phyloP scores from a whole-genome alignment of 2,113 vertebrate species.

The Gopherus flavomarginatus region DNA sequence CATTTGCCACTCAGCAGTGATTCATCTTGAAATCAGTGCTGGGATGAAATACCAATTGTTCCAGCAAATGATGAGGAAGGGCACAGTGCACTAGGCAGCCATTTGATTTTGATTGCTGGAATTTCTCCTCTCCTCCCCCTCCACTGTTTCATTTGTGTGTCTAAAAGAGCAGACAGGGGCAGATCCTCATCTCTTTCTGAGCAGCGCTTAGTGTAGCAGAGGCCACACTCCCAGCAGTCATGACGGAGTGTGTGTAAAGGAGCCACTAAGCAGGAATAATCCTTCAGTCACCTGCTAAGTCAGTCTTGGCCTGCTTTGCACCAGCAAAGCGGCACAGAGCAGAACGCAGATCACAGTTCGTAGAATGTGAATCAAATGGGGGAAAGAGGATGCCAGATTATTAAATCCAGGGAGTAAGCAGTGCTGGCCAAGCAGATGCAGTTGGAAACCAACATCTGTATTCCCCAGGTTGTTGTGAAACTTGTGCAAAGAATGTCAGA shows the following conservation, averaged over 20 bases:
- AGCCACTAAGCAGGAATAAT: background rate
- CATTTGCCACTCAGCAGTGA: background rate
- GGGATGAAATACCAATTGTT: background rate
- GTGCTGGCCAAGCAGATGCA: background rate
- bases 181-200: background rate
- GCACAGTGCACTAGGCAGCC: background rate
- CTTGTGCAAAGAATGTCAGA: background rate
- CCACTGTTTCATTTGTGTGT: background rate
- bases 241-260: background rate
- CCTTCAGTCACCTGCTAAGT: background rate
- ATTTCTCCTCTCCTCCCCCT: background rate
- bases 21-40: background rate
- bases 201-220: background rate
- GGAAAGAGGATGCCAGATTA: background rate
- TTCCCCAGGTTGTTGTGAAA: background rate
- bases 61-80: rapidly evolving
- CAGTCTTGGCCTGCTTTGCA: background rate
- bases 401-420: background rate
- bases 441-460: background rate
- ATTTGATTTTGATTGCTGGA: background rate
- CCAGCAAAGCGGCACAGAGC: background rate
- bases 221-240: background rate
- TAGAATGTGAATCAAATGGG: background rate
- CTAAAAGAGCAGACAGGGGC: background rate
- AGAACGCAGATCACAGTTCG: background rate